Conservation (phyloP, 2,797 vertebrate genomes). For the Pagetopsis macropterus region DNA sequence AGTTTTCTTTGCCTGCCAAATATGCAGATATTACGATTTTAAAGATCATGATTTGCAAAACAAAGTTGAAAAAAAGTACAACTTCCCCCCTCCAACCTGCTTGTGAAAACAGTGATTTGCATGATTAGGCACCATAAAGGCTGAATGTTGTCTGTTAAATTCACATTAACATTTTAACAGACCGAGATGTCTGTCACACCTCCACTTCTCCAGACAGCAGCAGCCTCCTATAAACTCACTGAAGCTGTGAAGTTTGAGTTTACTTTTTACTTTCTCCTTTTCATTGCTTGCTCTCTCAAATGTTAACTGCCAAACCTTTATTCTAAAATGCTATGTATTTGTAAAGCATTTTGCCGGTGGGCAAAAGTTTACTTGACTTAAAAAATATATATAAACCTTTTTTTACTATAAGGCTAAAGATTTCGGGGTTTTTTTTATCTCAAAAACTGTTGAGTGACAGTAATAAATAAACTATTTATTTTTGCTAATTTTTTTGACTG, state of each 20-base stretch:
- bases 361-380: background rate
- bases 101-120: conserved; percentile 7
- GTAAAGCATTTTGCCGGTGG: background rate
- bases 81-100: background rate
- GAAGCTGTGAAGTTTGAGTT: background rate
- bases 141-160: conserved; percentile 1
- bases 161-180: background rate
- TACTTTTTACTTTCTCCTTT: background rate
- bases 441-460: background rate
- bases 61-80: background rate
- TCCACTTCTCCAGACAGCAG: background rate
- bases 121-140: background rate
- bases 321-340: background rate
- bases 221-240: background rate
- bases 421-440: background rate
- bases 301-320: background rate
- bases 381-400: background rate
- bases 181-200: background rate
- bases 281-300: background rate
- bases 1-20: background rate
- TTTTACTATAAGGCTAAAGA: background rate
- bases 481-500: background rate
- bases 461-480: background rate
- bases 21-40: background rate
- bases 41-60: background rate